Conservation (phyloP, 2,113 vertebrate species). For the Oxyruncus cristatus region DNA sequence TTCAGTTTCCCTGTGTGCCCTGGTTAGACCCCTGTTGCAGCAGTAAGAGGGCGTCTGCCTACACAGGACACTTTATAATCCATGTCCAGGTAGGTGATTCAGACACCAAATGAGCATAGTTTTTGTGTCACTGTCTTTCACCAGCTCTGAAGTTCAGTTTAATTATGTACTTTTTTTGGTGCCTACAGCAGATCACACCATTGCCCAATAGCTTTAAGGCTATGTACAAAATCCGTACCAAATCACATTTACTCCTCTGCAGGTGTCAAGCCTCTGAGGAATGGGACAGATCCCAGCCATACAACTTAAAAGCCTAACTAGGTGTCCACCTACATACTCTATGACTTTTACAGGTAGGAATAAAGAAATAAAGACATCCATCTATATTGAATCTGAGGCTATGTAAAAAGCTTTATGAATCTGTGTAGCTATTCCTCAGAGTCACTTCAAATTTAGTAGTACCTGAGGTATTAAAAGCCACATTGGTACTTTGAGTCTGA, state of each 20-base stretch:
- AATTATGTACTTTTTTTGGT: neutral
- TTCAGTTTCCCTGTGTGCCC: neutral
- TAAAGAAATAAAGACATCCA: neutral
- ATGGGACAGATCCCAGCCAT: neutral
- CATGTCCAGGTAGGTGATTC: neutral
- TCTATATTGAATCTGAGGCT: neutral
- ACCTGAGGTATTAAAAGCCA: neutral
- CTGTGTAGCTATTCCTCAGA: neutral
- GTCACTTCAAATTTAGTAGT: constrained; percentile 21
- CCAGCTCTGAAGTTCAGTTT: neutral
- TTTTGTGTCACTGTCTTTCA: neutral
- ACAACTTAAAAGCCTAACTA: neutral
- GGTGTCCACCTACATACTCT: neutral
- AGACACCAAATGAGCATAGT: neutral
- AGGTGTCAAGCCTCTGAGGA: neutral
- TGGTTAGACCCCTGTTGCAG: neutral
- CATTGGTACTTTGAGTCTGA: neutral
- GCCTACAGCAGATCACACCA: neutral
- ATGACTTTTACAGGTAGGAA: neutral
- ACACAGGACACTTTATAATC: neutral
- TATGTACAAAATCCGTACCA: neutral
- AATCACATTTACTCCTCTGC: neutral
- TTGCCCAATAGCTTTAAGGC: neutral
- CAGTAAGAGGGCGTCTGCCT: neutral
- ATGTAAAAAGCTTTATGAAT: neutral